These are phyloP conservation scores for Crotophaga sulcirostris DNA, from an alignment of 2,113 vertebrate genomes.

Conservation along the genomic window DNA sequence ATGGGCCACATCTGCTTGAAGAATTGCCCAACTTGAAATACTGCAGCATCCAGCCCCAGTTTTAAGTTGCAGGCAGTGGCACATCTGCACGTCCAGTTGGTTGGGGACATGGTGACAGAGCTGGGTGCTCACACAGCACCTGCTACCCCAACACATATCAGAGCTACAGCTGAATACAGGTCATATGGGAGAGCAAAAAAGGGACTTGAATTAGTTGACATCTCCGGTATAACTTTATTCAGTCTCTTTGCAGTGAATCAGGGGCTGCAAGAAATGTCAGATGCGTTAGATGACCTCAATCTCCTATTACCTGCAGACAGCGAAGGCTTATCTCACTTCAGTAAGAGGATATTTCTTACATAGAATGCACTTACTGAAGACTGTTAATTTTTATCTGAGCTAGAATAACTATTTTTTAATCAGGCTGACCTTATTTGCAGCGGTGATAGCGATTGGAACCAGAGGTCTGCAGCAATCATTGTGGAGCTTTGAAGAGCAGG, in stretches of 20 bases:
- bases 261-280: neutral
- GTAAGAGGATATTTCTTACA: neutral
- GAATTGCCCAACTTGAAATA: neutral
- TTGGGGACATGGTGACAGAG: neutral
- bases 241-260: neutral
- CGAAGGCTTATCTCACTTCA: neutral
- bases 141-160: neutral
- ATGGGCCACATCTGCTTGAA: neutral
- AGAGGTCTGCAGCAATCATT: neutral
- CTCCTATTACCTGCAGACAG: neutral
- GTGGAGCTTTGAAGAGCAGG: neutral
- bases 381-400: neutral
- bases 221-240: neutral
- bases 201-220: neutral
- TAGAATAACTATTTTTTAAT: neutral
- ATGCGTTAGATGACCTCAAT: neutral
- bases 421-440: conserved; percentile 4
- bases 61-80: neutral
- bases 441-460: fast-evolving
- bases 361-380: neutral
- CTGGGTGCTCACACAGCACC: neutral
- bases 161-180: neutral
- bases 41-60: neutral
- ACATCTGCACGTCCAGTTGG: neutral
- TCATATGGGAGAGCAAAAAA: neutral